These are phyloP conservation scores for Luscinia luscinia DNA, from an alignment of 2,797 vertebrate genomes.

Conservation along the genomic window DNA sequence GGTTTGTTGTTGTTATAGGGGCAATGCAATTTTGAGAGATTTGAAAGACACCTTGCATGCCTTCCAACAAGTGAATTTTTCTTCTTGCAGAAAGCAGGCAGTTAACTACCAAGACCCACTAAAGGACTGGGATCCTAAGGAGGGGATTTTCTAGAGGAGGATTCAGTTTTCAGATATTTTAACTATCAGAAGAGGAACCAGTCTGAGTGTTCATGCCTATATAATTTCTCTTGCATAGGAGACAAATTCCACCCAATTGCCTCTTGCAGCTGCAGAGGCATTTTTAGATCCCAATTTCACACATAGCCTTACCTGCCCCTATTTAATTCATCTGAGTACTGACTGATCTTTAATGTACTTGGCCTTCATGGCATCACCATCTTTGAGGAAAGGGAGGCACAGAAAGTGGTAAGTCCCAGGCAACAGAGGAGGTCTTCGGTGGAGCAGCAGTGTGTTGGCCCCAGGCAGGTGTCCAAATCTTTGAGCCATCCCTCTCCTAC, in stretches of 20 bases:
- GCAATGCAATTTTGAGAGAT: not conserved
- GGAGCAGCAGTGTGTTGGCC: not conserved
- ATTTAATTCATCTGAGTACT: not conserved
- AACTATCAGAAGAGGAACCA: not conserved
- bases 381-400: not conserved
- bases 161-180: not conserved
- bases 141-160: not conserved
- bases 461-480: not conserved
- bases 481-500: not conserved
- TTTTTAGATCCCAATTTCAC: not conserved
- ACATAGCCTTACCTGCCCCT: not conserved
- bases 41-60: not conserved
- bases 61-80: not conserved
- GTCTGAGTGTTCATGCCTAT: not conserved
- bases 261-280: not conserved
- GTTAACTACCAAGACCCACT: not conserved
- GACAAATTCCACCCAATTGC: not conserved
- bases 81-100: not conserved
- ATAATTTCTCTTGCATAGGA: not conserved
- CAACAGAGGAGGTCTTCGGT: not conserved
- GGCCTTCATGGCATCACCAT: accelerated
- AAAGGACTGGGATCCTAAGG: not conserved
- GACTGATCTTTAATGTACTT: not conserved
- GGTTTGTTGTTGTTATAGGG: not conserved
- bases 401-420: not conserved